Evolutionary conservation across 1,140 invertebrate genomes (phyloP), one percentile per base, ranked within the genome.

Genomic region (Leptoteleia sp.): DNA sequence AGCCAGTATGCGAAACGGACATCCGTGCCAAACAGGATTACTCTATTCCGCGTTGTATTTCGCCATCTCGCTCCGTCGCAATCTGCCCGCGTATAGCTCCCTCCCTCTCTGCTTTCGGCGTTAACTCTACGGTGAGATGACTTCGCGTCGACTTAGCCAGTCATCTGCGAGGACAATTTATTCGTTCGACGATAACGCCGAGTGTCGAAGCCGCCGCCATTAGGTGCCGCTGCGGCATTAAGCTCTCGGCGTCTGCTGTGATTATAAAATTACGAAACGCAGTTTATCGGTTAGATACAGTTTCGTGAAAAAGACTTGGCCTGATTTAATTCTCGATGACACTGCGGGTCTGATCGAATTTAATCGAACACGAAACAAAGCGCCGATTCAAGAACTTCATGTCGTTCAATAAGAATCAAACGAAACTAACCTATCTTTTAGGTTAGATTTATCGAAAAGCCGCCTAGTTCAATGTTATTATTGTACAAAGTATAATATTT

Each of bases 11-110:
- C 42, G 55, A 62, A 65, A 71, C 75, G 75, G 67, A 77, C 50
- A 50, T 70, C 65, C 67, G 59, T 45, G 59, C 59, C 54, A 65
- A 77, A 71, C 65, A 47, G 67, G 67, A 72, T 78, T 78, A 54
- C 38, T 61, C 54, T 38, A 55, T 67, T 67, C 54, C 61, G n/a
- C 35, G 47, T 57, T 61, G 47, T 55, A 31, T 47, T 65, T 71
- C 33, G 52, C 64, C 40, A 55, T 48, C 50, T 38, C 12, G 25
- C 43, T 22, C 27, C 16, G 0, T 48, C 42, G 22, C 33, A n/a
- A 7, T 48, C 45, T n/a, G 1, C n/a, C 19, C n/a, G 15, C 0
- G 4, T 17, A 29, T 29, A 29, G 22, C 6, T 25, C 22, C 15
- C 13, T 55, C 33, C 45, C 48, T 40, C 48, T 40, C 15, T 29